These are phyloP conservation scores for Amblyraja radiata DNA, from an alignment of 2,797 vertebrate species.

Conservation along the genomic window DNA sequence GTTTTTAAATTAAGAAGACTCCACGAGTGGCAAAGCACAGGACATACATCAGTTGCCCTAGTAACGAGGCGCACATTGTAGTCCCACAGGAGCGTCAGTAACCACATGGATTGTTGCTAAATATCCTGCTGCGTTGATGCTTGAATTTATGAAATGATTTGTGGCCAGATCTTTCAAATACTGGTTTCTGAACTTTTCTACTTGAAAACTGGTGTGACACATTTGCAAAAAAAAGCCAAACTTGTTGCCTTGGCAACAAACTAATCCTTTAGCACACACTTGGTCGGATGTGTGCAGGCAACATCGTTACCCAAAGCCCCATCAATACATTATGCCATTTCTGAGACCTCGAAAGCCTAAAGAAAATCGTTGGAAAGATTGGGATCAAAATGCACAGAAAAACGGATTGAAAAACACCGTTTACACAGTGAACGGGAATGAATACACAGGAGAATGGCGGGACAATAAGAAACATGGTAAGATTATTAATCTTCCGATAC, in stretches of 20 bases:
- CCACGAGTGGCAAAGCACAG: not conserved
- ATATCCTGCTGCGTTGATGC: not conserved
- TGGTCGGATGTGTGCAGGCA: not conserved
- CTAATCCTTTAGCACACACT: not conserved
- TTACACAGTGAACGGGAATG: conserved; percentile 65
- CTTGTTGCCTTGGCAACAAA: not conserved
- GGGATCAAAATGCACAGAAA: conserved; percentile 73
- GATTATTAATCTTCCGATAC: not conserved
- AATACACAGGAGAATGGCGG: conserved; percentile 81
- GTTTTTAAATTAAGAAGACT: not conserved
- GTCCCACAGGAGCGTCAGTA: not conserved
- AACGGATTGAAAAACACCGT: conserved; percentile 63
- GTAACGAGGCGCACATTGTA: not conserved
- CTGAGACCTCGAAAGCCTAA: conserved; percentile 49
- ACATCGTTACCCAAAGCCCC: not conserved
- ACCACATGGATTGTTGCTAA: not conserved
- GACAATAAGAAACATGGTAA: conserved; percentile 81
- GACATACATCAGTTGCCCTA: not conserved
- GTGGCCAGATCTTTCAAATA: not conserved
- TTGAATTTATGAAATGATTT: not conserved
- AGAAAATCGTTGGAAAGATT: conserved; percentile 53
- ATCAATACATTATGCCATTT: conserved; percentile 57
- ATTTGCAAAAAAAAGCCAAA: conserved; percentile 36
- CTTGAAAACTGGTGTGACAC: not conserved
- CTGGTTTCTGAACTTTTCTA: not conserved